phyloP scores from a whole-genome alignment of 2,113 vertebrate genomes.

The Alethe diademata region DNA sequence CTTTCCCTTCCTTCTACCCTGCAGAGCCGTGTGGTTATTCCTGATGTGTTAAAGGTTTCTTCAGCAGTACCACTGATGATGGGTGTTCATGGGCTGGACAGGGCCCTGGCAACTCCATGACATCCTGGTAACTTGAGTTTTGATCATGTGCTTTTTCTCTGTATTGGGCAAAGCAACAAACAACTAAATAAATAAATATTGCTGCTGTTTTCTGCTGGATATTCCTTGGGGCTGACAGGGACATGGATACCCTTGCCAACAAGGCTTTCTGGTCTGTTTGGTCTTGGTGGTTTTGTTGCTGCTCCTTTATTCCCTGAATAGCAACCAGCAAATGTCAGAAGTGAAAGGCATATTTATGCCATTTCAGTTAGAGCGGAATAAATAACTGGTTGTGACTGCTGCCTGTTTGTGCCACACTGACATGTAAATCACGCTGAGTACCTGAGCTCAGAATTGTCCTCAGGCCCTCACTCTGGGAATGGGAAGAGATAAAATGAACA shows the following conservation, averaged over 20 bases:
- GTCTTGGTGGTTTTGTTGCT: not conserved
- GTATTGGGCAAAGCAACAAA: not conserved
- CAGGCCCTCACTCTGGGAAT: not conserved
- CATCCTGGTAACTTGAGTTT: not conserved
- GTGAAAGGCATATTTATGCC: not conserved
- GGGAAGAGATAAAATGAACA: not conserved
- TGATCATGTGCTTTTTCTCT: not conserved
- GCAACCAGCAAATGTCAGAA: not conserved
- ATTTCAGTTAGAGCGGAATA: not conserved
- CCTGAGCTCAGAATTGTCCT: slow-evolving; percentile 3
- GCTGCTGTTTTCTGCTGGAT: not conserved
- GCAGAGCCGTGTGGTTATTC: not conserved
- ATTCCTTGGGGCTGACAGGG: not conserved
- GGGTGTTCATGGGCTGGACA: not conserved
- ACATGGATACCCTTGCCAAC: not conserved
- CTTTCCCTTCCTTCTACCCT: not conserved
- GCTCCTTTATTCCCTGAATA: not conserved
- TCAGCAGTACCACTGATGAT: not conserved
- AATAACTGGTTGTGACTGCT: not conserved
- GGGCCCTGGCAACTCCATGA: rapidly evolving
- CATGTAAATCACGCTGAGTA: not conserved
- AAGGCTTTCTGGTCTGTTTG: not conserved
- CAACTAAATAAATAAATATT: not conserved
- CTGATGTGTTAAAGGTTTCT: not conserved
- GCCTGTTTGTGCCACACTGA: not conserved